A percentile compares a stretch with the other conserved stretches of the same genome.
Evolutionary conservation across 2,797 vertebrate genomes (phyloP).

Genomic region (Oreortyx pictus): DNA sequence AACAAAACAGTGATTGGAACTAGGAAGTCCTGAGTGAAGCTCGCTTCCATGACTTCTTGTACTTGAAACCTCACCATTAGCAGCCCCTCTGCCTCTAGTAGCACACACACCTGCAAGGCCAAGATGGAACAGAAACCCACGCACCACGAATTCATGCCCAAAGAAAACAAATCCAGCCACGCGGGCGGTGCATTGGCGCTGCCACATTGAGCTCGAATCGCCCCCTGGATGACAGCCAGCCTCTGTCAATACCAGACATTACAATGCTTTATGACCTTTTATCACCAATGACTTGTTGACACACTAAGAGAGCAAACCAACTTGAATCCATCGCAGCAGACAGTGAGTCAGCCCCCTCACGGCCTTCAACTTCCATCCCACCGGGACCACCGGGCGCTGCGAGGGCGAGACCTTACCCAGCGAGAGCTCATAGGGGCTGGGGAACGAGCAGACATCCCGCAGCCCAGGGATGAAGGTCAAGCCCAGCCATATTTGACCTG

Average conservation of each 20-base stretch:
- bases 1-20: background rate
- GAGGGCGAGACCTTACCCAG: background rate
- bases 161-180: background rate
- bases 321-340: conserved; percentile 51
- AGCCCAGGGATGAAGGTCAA: background rate
- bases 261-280: conserved; percentile 68
- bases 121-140: background rate
- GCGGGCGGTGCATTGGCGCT: accelerated
- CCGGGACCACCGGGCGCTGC: background rate
- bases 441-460: background rate
- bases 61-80: background rate
- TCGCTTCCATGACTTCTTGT: background rate
- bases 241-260: background rate
- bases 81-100: background rate
- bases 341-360: conserved; percentile 51
- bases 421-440: background rate
- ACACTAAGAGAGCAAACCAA: conserved; percentile 58
- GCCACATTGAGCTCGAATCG: background rate
- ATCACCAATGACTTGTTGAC: conserved; percentile 68
- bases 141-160: background rate
- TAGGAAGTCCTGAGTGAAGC: background rate
- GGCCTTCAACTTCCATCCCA: conserved; percentile 21
- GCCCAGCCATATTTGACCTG: accelerated
- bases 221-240: background rate
- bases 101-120: background rate